phyloP scores from a whole-genome alignment of 92 coral and sea anemone species.

The Plumapathes pennacea region DNA sequence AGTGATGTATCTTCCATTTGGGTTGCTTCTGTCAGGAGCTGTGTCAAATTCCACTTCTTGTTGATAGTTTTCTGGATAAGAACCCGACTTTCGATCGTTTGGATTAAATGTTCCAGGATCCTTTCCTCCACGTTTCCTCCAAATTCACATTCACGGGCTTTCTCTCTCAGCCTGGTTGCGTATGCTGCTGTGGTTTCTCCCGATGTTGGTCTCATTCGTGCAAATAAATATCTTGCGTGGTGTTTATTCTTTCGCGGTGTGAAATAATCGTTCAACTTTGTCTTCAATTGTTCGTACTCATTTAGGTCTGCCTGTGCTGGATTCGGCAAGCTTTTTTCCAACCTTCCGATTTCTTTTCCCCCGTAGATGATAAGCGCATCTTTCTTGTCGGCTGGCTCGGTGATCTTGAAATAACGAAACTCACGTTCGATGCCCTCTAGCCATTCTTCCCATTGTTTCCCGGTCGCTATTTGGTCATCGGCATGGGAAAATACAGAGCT shows the following conservation, averaged over 20 bases:
- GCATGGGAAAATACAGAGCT: no score
- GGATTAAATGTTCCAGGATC: conserved; percentile 51
- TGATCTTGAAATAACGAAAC: conserved; percentile 51
- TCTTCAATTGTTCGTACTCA: no score
- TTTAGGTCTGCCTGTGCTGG: conserved; percentile 4
- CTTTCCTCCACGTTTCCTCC: conserved; percentile 37
- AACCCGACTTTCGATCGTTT: conserved; percentile 40
- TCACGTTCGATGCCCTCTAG: conserved; percentile 50
- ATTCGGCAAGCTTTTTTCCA: conserved; percentile 46
- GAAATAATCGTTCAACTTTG: conserved; percentile 41
- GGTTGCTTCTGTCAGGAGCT: conserved; percentile 49
- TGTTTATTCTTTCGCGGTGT: conserved; percentile 43
- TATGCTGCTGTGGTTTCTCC: conserved; percentile 16
- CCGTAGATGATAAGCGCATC: conserved; percentile 54
- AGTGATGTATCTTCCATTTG: conserved; percentile 49
- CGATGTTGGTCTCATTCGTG: conserved; percentile 18
- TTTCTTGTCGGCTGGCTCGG: conserved; percentile 47
- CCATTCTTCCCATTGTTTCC: conserved; percentile 60
- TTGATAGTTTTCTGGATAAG: conserved; percentile 56
- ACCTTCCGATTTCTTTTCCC: conserved; percentile 40
- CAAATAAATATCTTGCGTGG: conserved; percentile 41
- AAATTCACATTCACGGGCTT: conserved; percentile 38
- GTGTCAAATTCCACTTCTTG: conserved; percentile 58
- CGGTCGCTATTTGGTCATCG: no score
- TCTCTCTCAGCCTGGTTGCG: conserved; percentile 13